phyloP scores from a whole-genome alignment of 2,888 invertebrate genomes.

The Nomada hirtipes region DNA sequence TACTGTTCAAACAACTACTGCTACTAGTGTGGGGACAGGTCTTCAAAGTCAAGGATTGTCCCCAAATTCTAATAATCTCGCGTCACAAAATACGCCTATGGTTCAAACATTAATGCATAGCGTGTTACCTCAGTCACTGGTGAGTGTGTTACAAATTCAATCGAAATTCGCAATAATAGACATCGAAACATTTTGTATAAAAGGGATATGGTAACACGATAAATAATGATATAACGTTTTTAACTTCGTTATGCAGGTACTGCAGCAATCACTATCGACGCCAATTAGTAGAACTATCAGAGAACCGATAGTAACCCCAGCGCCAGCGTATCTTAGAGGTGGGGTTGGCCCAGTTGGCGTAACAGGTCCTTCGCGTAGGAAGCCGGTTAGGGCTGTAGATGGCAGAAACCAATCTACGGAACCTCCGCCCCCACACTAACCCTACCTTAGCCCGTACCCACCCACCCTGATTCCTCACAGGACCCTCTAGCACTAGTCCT shows the following conservation, averaged over 20 bases:
- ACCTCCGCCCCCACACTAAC: slow-evolving; percentile 85
- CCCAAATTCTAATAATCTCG: slow-evolving; percentile 79
- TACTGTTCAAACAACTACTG: slow-evolving; percentile 70
- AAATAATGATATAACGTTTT: slow-evolving; percentile 25
- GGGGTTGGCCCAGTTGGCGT: slow-evolving; percentile 82
- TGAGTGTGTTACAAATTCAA: slow-evolving; percentile 63
- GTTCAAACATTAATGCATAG: slow-evolving; percentile 83
- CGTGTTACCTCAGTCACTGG: slow-evolving; percentile 83
- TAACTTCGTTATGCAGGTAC: slow-evolving; percentile 72
- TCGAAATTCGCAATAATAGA: background rate
- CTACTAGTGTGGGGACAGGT: slow-evolving; percentile 72
- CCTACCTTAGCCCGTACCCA: slow-evolving; percentile 74
- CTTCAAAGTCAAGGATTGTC: slow-evolving; percentile 79
- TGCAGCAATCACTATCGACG: slow-evolving; percentile 82
- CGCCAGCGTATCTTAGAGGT: slow-evolving; percentile 80
- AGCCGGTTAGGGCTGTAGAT: slow-evolving; percentile 84
- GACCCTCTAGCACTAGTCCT: slow-evolving; percentile 84
- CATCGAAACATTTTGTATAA: background rate
- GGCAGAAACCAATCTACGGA: slow-evolving; percentile 85
- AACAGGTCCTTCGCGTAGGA: slow-evolving; percentile 83
- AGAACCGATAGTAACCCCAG: slow-evolving; percentile 81
- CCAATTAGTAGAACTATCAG: slow-evolving; percentile 83
- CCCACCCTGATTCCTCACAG: slow-evolving; percentile 72
- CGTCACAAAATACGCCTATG: slow-evolving; percentile 79
- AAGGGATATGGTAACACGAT: background rate